Percentiles rank a stretch among this genome's conserved stretches.
These are phyloP conservation scores for Botia kubotai DNA, from an alignment of 2,797 vertebrate genomes.

Conservation along the genomic window DNA sequence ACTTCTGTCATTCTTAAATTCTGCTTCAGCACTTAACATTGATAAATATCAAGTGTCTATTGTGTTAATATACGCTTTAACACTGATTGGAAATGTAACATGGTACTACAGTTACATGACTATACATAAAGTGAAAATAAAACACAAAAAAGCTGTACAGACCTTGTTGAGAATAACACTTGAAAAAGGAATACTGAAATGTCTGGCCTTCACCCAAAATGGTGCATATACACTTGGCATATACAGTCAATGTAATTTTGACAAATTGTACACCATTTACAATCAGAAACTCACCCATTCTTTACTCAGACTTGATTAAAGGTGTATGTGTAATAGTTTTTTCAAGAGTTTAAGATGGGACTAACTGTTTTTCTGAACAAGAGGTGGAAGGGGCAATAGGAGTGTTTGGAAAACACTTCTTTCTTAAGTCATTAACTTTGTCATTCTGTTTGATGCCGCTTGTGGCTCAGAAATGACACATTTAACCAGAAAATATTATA, in stretches of 20 bases:
- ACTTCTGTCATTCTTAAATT: constrained; percentile 73
- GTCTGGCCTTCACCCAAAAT: neutral
- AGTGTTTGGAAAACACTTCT: neutral
- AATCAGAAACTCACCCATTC: neutral
- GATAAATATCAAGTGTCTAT: constrained; percentile 67
- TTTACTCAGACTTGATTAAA: neutral
- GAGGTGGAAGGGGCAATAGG: neutral
- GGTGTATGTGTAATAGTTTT: neutral
- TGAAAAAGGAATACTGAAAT: constrained; percentile 63
- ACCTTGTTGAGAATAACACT: constrained; percentile 96
- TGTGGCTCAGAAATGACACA: neutral
- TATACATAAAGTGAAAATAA: constrained; percentile 82
- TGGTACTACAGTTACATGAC: constrained; percentile 83
- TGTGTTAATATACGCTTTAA: constrained; percentile 74
- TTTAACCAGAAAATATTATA: neutral
- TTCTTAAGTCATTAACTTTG: neutral
- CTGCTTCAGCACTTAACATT: constrained; percentile 66
- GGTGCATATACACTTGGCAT: neutral
- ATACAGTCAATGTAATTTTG: no score
- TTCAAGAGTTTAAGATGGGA: neutral
- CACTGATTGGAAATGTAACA: constrained; percentile 86
- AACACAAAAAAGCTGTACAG: constrained; percentile 85
- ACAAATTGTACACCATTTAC: constrained; percentile 20
- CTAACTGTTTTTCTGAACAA: neutral
- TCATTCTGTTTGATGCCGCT: neutral